Base-by-base conservation (phyloP, 2,797 vertebrate species). In the Sebastes cheni region DNA sequence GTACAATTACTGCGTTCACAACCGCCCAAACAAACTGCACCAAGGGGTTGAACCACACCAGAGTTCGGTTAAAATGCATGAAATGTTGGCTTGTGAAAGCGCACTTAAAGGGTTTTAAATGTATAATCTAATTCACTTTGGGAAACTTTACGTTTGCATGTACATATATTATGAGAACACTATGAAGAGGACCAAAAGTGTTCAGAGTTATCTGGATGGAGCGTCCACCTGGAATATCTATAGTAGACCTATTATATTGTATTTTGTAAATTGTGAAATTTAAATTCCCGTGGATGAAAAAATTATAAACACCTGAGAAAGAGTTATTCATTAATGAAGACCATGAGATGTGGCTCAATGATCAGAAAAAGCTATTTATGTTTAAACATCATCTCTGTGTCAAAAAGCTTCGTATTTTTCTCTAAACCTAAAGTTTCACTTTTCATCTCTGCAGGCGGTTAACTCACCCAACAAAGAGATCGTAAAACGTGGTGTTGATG, bases 381-480 rank as follows among this genome's bases (percentile, higher is more conserved):
- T 34, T 0, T 34, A 20, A 42, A 32, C 11, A 34, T 67, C 2
- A 60, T 18, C 7, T 56, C 11, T 65, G 4, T 56, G 6, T 67
- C 1, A 27, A 29, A n/a, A 39, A 5, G 25, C 5, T 50, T 27
- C 1, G 16, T 46, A 10, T 13, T 60, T 36, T n/a, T 34, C n/a
- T 30, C 8, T 4, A 34, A 56, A 62, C 20, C 22, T 25, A 0
- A 55, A 20, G 13, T 18, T 34, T 27, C 3, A n/a, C 10, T 23
- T 55, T 36, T 70, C 4, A 32, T 46, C 20, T 60, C 2, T 42
- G 5, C 1, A 8, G 32, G 22, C 25, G 10, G 22, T 14, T 5
- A 22, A 91, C 94, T 94, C 81, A 96, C 95, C 95, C 95, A 13
- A 94, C 88, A 80, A 96, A 96, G 22, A 95, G 93, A 60, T 96